phyloP scores from a whole-genome alignment of 1,140 invertebrate genomes.

The Alviniconcha marisindica region DNA sequence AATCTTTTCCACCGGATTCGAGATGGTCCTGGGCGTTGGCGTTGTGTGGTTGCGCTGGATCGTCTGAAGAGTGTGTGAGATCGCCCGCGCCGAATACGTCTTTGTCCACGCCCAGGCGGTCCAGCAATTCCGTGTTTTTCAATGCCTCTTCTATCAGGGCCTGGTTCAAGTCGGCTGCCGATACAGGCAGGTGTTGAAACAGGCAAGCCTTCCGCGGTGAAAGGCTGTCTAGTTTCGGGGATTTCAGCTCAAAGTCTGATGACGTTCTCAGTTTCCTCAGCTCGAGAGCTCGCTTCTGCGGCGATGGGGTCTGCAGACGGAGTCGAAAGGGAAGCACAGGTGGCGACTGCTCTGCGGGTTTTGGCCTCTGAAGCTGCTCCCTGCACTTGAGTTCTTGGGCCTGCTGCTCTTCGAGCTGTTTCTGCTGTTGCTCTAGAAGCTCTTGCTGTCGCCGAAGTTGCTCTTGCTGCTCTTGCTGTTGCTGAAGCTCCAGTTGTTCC shows the following conservation, averaged over 20 bases:
- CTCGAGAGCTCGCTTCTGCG: background rate
- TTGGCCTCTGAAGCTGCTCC: background rate
- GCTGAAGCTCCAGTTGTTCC: background rate
- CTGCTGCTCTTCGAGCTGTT: background rate
- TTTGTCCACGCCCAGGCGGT: slow-evolving; percentile 19
- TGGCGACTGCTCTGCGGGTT: background rate
- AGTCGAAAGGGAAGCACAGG: background rate
- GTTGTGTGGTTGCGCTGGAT: background rate
- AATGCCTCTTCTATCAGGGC: slow-evolving; percentile 5
- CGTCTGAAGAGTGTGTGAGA: background rate
- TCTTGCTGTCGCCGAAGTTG: background rate
- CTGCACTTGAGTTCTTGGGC: background rate
- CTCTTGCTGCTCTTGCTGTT: background rate
- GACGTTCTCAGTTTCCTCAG: background rate
- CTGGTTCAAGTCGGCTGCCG: background rate
- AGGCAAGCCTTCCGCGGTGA: background rate
- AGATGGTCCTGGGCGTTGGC: no score
- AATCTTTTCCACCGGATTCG: background rate
- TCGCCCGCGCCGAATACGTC: background rate
- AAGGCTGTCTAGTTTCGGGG: background rate
- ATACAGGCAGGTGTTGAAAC: background rate
- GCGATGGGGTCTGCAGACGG: background rate
- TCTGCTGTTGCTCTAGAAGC: background rate
- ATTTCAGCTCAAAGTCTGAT: background rate
- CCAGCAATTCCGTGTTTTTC: slow-evolving; percentile 20